phyloP scores from a whole-genome alignment of 2,888 invertebrate genomes.

The Drosophila quasianomalipes region DNA sequence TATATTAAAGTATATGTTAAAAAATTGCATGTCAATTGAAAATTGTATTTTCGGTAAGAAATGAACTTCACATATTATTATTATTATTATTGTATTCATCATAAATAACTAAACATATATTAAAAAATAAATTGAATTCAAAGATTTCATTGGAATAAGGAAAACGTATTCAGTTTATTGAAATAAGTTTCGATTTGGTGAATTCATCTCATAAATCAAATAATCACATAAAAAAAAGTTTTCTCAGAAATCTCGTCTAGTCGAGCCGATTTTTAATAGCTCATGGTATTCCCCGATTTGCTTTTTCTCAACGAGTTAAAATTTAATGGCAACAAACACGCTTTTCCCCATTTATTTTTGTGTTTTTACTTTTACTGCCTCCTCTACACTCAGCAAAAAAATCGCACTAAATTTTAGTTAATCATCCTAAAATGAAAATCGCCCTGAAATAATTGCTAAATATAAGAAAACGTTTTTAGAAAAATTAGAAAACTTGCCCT shows the following conservation, averaged over 20 bases:
- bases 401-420: background rate
- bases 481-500: background rate
- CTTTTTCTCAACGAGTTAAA: background rate
- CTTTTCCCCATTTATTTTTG: background rate
- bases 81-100: background rate
- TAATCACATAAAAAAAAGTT: background rate
- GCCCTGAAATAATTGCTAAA: background rate
- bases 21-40: background rate
- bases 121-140: background rate
- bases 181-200: background rate
- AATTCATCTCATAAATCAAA: background rate
- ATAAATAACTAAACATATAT: too few relatives aligned
- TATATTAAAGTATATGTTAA: background rate
- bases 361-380: background rate
- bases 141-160: too few relatives aligned
- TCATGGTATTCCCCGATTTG: background rate
- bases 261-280: background rate
- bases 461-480: background rate
- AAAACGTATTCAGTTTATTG: background rate
- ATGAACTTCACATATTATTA: background rate
- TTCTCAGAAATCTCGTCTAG: conserved; percentile 1
- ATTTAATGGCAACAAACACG: conserved; percentile 15
- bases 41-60: background rate
- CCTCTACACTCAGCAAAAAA: background rate
- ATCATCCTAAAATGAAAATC: background rate